These are phyloP conservation scores for Florisuga fusca DNA, from an alignment of 2,797 vertebrate species.

Conservation along the genomic window DNA sequence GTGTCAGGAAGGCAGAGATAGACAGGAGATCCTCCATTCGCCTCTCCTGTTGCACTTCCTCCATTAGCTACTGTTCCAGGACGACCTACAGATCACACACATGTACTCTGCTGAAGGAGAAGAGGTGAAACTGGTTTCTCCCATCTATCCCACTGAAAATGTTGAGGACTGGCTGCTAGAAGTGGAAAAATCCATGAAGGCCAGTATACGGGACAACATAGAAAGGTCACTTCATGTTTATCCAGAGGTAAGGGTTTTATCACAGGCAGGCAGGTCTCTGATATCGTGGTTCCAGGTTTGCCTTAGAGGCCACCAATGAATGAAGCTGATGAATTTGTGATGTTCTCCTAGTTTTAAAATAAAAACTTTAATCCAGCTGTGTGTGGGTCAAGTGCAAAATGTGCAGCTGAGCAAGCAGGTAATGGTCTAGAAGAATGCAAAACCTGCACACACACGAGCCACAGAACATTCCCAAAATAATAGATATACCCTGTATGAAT, in stretches of 20 bases:
- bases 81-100: constrained; percentile 90
- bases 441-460: not conserved
- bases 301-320: not conserved
- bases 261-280: not conserved
- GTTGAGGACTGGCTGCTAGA: constrained; percentile 91
- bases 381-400: not conserved
- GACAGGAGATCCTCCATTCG: not conserved
- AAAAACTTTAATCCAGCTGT: not conserved
- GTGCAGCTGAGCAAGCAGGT: not conserved
- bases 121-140: constrained; percentile 82
- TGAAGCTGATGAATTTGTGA: not conserved
- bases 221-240: constrained; percentile 84
- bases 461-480: not conserved
- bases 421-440: not conserved
- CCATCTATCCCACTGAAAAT: constrained; percentile 85
- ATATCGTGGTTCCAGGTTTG: not conserved
- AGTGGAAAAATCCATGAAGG: constrained; percentile 90
- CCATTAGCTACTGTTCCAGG: constrained; percentile 89
- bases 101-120: constrained; percentile 94
- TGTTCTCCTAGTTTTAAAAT: not conserved
- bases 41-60: not conserved
- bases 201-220: constrained; percentile 87
- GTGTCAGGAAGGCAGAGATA: not conserved
- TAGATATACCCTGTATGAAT: not conserved
- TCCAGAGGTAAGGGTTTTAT: constrained; percentile 78